A percentile compares a stretch with the other conserved stretches of the same genome.
Evolutionary conservation across 2,888 invertebrate species (phyloP).

Genomic region (Latrodectus elegans): DNA sequence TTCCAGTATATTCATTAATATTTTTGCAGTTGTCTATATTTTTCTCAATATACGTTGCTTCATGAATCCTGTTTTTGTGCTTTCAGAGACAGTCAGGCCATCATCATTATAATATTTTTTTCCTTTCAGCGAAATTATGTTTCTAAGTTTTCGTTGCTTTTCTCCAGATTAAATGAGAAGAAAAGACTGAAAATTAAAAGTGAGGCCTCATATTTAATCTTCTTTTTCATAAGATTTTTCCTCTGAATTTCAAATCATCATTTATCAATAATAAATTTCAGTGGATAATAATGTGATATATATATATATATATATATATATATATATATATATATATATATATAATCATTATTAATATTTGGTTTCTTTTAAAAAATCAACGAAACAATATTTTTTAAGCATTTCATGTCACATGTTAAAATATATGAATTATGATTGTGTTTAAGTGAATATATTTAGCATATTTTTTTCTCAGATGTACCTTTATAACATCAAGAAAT

Average conservation of each 20-base stretch:
- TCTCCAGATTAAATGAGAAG: background rate
- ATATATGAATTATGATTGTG: too few relatives aligned
- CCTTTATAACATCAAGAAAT: too few relatives aligned
- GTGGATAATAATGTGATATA: background rate
- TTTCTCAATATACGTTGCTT: background rate
- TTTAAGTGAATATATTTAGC: too few relatives aligned
- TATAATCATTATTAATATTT: background rate
- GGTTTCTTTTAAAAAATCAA: too few relatives aligned
- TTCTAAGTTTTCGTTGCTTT: background rate
- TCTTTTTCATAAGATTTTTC: background rate
- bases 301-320: constrained; percentile 1
- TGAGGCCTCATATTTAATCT: background rate
- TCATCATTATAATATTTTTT: background rate
- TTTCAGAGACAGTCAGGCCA: background rate
- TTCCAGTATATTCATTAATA: too few relatives aligned
- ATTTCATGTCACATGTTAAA: too few relatives aligned
- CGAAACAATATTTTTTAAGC: too few relatives aligned
- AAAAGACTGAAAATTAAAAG: background rate
- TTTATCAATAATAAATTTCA: background rate
- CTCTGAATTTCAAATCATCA: background rate
- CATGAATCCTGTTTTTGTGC: background rate
- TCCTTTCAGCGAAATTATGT: background rate
- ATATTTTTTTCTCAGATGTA: too few relatives aligned
- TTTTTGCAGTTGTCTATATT: background rate
- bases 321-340: constrained; percentile 1